Base-by-base conservation (phyloP, 2,888 invertebrate genomes). In the Sthenelais limicola region DNA sequence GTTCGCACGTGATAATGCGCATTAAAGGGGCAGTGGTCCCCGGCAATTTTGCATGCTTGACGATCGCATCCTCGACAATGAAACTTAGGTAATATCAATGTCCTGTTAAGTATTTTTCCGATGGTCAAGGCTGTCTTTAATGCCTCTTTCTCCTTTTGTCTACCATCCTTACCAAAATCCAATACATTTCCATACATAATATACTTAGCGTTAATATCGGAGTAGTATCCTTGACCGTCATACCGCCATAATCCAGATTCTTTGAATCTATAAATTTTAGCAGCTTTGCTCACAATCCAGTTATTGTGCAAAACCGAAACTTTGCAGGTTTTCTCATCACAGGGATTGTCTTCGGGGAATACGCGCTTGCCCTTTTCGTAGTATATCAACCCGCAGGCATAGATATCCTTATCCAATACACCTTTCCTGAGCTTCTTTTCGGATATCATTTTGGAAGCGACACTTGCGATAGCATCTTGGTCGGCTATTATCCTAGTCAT, bases 41-140 rank as follows among this genome's bases (percentile, higher is more conserved):
- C 12, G 9, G 28, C 48, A 15, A 28, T 49, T 48, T 47, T 30
- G 21, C 68, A 68, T 3, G 21, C 9, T 26, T 28, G 18, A 35
- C 9, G 26, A 7, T 47, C 21, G 30, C 68, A 68, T 15, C 68
- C 51, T 21, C 66, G 26, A 35, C 76, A 76, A 66, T 76, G 74
- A 43, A 72, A 77, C 70, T 70, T 72, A 3, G 77, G 77, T 24
- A 77, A 30, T 28, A 77, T 72, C 18, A 77, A 51, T 47, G 72
- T 74, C 18, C 77, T 51, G 28, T 73, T 68, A 28, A 73, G 58
- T 28, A 74, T 56, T 15, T 52, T 43, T 26, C 69, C 73, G 24
- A 73, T 68, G 15, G 33, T 49, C 9, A 68, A n/a, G 12, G 35
- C 68, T n/a, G 51, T 48, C 18, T n/a, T 30, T n/a, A 68, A 33